Evolutionary conservation across 2,888 invertebrate genomes (phyloP).

Genomic region (Drosophila tripunctata): DNA sequence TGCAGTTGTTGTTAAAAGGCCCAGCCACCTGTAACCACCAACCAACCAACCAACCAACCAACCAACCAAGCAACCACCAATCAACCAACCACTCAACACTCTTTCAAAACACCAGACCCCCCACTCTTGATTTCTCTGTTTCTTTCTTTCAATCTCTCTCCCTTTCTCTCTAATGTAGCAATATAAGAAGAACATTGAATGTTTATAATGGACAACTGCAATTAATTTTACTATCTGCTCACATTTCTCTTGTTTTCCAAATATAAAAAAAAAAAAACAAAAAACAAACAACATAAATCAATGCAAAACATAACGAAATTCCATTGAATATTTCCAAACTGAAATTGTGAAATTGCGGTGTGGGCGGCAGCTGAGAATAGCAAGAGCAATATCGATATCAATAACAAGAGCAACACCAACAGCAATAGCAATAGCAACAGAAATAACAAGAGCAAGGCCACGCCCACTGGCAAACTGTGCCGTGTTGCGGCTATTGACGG

Average conservation of each 20-base stretch:
- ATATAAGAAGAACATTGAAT: slow-evolving; percentile 18
- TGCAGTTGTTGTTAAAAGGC: slow-evolving; percentile 65
- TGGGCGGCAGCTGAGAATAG: slow-evolving; percentile 35
- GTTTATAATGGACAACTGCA: slow-evolving; percentile 50
- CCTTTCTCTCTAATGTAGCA: slow-evolving; percentile 26
- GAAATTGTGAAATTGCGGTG: slow-evolving; percentile 15
- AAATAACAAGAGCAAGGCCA: slow-evolving; percentile 9
- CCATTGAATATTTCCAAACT: slow-evolving; percentile 18
- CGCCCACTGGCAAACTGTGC: slow-evolving; percentile 46
- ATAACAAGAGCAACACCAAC: slow-evolving; percentile 7
- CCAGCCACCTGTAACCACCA: slow-evolving; percentile 30
- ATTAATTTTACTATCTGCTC: slow-evolving; percentile 63
- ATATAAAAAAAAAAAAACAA: slow-evolving; percentile 20
- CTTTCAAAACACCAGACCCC: slow-evolving; percentile 11
- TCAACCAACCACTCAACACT: slow-evolving; percentile 31
- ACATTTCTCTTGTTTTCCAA: slow-evolving; percentile 64
- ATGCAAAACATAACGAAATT: slow-evolving; percentile 19
- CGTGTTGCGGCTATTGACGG: slow-evolving; percentile 62
- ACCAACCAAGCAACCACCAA: slow-evolving; percentile 34
- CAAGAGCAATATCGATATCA: slow-evolving; percentile 4
- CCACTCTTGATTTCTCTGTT: slow-evolving; percentile 29
- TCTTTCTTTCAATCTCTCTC: slow-evolving; percentile 28
- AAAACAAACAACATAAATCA: slow-evolving; percentile 28
- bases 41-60: slow-evolving; percentile 41
- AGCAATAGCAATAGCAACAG: slow-evolving; percentile 4